Base-by-base conservation (phyloP, 1,140 invertebrate species). In the Cyrtorhinus lividipennis region DNA sequence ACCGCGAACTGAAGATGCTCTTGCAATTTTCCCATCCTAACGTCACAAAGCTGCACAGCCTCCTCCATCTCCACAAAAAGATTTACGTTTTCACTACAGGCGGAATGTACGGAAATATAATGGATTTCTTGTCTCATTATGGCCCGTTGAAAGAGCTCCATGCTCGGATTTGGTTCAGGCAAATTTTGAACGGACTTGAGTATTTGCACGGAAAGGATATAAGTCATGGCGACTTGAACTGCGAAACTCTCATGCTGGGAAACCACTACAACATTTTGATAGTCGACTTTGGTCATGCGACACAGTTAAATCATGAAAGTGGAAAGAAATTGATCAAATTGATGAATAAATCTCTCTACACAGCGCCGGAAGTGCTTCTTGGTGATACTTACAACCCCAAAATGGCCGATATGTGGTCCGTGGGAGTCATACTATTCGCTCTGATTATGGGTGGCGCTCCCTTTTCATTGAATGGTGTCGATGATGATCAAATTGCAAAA, bases 371-470 rank as follows among this genome's bases (percentile, higher is more conserved):
- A 73, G 79, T 86, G 25, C 69, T 86, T 0, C 76, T 78, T 48
- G 81, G 79, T 0, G 73, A 75, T 2, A 81, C 82, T 0, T 86
- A 86, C 67, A 74, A 84, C 66, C 81, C 82, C 0, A 66, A 75
- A 82, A 66, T 80, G 79, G 0, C 81, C 0, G 83, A 87, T 66
- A 73, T 86, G 66, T 87, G 84, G 85, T 84, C 83, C 0, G 66
- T 83, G 0, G 84, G 83, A 15, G 77, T 86, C 0, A 79, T 87
- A 26, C 69, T 86, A 1, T 86, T 80, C 69, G 82, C 82, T 10
- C 20, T 53, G 5, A 13, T 10, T 20, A 53, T 53, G 48, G 48
- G 48, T 5, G 10, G 20, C 18, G 10, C 48, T 12, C 48, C 48
- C 5, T 53, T 53, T 53, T 20, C 5, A 15, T 22, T 13, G 10